phyloP scores from a whole-genome alignment of 2,113 vertebrate species.

The Oostethus manadensis region DNA sequence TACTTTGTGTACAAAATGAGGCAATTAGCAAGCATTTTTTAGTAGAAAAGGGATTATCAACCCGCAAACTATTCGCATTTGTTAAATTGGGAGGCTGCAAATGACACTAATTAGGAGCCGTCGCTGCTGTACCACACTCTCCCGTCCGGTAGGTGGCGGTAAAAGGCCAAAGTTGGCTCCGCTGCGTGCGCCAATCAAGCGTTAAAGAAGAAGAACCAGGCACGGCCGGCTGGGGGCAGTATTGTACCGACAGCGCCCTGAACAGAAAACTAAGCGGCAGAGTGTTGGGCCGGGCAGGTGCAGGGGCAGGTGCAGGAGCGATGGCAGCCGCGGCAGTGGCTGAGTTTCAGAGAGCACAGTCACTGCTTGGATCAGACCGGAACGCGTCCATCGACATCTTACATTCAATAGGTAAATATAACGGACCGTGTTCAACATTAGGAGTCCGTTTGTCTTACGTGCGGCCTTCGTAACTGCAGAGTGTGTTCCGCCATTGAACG shows the following conservation, averaged over 20 bases:
- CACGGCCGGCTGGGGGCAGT: constrained; percentile 9
- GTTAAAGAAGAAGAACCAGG: neutral
- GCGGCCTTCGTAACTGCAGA: neutral
- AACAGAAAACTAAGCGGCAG: constrained; percentile 40
- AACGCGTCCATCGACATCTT: constrained; percentile 91
- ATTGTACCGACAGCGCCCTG: neutral
- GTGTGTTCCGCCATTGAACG: neutral
- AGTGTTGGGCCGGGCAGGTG: constrained; percentile 38
- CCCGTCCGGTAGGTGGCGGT: no score
- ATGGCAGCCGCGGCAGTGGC: constrained; percentile 91
- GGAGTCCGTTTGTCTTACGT: no score
- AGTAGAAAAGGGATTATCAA: no score
- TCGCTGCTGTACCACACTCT: no score
- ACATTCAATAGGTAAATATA: constrained; percentile 83
- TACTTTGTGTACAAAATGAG: no score
- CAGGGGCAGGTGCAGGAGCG: constrained; percentile 67
- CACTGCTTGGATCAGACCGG: constrained; percentile 84
- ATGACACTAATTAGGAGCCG: no score
- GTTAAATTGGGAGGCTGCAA: no score
- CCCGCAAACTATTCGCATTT: no score
- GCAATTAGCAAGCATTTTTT: no score
- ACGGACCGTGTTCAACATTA: neutral
- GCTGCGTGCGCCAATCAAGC: no score
- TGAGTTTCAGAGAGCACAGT: constrained; percentile 94
- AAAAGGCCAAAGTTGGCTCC: no score